A percentile compares a stretch with the other conserved stretches of the same genome.
These are phyloP conservation scores for Orientallactaga sibirica DNA, from an alignment of 2,797 vertebrate genomes.

Conservation along the genomic window DNA sequence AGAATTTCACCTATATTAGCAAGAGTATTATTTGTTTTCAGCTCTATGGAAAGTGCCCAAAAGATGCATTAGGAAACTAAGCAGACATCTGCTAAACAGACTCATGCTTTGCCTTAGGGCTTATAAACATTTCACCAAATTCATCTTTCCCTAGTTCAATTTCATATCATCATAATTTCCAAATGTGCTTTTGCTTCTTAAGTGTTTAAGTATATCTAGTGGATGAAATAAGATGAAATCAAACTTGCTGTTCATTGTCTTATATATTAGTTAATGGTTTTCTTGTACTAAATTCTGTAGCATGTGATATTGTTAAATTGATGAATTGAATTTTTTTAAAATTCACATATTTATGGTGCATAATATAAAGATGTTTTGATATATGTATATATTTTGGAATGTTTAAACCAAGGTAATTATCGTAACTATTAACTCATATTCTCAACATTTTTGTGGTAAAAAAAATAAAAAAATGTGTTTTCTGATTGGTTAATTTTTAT, in stretches of 20 bases:
- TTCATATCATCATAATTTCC: conserved; percentile 63
- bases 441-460: not conserved
- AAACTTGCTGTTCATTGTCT: not conserved
- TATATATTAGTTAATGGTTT: not conserved
- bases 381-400: not conserved
- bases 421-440: not conserved
- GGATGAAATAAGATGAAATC: conserved; percentile 14
- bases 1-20: conserved; percentile 51
- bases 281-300: conserved; percentile 9
- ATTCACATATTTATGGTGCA: not conserved
- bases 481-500: conserved; percentile 46
- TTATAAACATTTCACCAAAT: conserved; percentile 50
- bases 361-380: not conserved
- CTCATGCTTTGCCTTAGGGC: conserved; percentile 52
- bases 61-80: conserved; percentile 60
- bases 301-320: not conserved
- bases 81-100: conserved; percentile 66
- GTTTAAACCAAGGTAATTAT: not conserved
- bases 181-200: conserved; percentile 40
- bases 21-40: conserved; percentile 69
- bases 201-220: not conserved
- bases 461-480: not conserved
- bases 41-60: conserved; percentile 52
- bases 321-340: not conserved
- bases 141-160: conserved; percentile 45